Evolutionary conservation across 2,113 vertebrate species (phyloP).

Genomic region (Lathamus discolor): DNA sequence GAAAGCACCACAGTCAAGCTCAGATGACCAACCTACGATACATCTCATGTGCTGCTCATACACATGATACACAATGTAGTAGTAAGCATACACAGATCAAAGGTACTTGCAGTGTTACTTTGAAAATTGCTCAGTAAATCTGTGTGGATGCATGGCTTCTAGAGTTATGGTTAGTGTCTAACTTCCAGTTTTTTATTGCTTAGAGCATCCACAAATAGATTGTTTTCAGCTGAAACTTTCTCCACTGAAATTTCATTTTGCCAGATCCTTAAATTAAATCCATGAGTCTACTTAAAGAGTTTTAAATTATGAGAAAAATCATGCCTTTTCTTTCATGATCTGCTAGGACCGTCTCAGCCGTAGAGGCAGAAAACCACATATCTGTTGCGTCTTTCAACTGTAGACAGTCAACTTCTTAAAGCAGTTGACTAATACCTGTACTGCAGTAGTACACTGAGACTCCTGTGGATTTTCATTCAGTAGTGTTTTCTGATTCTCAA

Average conservation of each 20-base stretch:
- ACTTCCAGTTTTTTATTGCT: not conserved
- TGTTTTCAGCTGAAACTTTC: slow-evolving; percentile 23
- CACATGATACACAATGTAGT: fast-evolving
- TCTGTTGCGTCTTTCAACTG: not conserved
- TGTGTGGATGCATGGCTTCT: not conserved
- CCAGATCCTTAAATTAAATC: slow-evolving; percentile 13
- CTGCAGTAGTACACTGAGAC: not conserved
- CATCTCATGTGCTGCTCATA: fast-evolving
- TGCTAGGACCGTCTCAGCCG: not conserved
- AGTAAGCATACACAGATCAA: not conserved
- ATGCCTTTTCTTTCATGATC: not conserved
- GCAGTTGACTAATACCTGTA: not conserved
- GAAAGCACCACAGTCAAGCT: not conserved
- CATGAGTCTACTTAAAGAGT: not conserved
- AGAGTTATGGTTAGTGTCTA: not conserved
- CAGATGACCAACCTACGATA: not conserved
- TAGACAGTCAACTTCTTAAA: not conserved
- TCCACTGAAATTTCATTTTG: not conserved
- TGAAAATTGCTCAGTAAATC: not conserved
- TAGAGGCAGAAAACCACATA: not conserved
- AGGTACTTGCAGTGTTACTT: not conserved
- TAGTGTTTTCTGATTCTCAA: not conserved
- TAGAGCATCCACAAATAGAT: not conserved
- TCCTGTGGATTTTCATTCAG: not conserved
- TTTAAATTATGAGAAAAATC: not conserved